Evolutionary conservation across 2,888 invertebrate species (phyloP), one percentile per base, ranked within the genome.

Genomic region (Andricus quercusramuli): DNA sequence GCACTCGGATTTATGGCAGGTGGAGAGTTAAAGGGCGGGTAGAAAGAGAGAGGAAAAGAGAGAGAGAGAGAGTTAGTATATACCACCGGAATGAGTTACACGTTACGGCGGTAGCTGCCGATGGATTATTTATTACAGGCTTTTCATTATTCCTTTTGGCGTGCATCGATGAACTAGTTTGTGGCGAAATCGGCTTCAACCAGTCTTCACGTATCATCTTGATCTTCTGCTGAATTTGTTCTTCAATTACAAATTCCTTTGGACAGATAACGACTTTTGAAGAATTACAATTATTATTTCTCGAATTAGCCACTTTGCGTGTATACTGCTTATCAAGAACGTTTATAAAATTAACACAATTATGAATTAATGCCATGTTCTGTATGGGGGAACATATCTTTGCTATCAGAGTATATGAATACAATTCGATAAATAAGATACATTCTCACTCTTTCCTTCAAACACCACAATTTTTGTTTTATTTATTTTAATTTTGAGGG

Each of bases 111-210:
- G 92, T 92, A 92, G 91, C 90, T 87, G 88, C 92, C 91, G 90
- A 92, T 92, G 89, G 91, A 91, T 92, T 92, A 92, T 92, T 92
- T 92, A 92, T 92, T 91, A 89, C 90, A 85, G 86, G 88, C 90
- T 91, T 92, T 92, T 92, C 90, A 92, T 92, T 92, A 92, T 92
- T 91, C 89, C 90, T 88, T 84, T 85, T 86, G 85, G 85, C 82
- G 67, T 37, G 37, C 32, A 66, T 66, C 66, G 20, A 37, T 66
- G 66, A 66, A 37, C 66, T 66, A 66, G 66, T 66, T 66, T 37
- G 66, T 37, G 20, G 37, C n/a, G 37, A 66, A 67, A 67, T 67
- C n/a, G 41, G 3, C 4, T 67, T 67, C n/a, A 41, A 67, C 67
- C 41, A 67, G 13, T 41, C 67, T 67, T 67, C 41, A 37, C 67